These are phyloP conservation scores for Ptychochromis oligacanthus DNA, from an alignment of 2,113 vertebrate genomes.

Conservation along the genomic window DNA sequence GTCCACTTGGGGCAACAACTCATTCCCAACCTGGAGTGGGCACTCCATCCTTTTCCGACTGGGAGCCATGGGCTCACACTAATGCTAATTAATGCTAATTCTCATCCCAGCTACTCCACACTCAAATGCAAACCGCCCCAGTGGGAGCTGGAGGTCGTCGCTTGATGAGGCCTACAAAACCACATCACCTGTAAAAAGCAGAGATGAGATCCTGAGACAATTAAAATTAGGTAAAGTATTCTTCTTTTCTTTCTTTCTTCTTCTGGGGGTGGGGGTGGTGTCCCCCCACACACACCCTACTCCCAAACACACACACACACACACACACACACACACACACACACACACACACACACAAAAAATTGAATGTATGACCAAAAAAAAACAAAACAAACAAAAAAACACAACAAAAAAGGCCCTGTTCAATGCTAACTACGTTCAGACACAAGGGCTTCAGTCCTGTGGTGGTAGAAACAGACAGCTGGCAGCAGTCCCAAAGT, in stretches of 20 bases:
- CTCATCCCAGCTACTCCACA: background rate
- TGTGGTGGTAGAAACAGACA: background rate
- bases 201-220: background rate
- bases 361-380: too few relatives aligned
- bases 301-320: too few relatives aligned
- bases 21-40: background rate
- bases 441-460: background rate
- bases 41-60: background rate
- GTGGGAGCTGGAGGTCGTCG: background rate
- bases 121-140: background rate
- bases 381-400: background rate
- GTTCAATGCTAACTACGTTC: background rate
- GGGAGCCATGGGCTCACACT: background rate
- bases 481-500: background rate
- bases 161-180: background rate
- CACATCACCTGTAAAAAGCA: background rate
- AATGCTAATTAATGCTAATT: background rate
- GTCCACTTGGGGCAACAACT: background rate
- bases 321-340: too few relatives aligned
- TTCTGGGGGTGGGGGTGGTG: too few relatives aligned
- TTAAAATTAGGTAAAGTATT: too few relatives aligned
- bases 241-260: too few relatives aligned
- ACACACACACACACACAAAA: too few relatives aligned
- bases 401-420: too few relatives aligned
- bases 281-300: too few relatives aligned